A percentile compares a stretch with the other conserved stretches of the same genome.
Evolutionary conservation across 2,797 vertebrate genomes (phyloP).

Genomic region (Lithobates sylvaticus): DNA sequence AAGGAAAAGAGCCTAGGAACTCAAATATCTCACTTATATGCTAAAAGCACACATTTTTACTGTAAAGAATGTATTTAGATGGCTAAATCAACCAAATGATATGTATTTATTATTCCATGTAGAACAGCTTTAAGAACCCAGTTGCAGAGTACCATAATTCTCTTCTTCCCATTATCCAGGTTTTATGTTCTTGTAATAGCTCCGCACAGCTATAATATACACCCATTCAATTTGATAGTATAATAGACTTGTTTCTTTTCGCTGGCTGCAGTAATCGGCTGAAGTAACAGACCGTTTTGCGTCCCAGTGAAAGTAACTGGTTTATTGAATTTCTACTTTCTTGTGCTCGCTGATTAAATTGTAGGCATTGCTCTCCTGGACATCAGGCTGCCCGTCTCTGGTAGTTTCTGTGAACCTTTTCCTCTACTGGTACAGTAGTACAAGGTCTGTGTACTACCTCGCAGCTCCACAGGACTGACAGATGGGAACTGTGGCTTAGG

Average conservation of each 20-base stretch:
- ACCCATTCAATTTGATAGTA: slow-evolving; percentile 36
- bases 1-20: not conserved
- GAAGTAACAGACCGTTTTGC: slow-evolving; percentile 33
- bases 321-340: slow-evolving; percentile 57
- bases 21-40: not conserved
- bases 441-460: not conserved
- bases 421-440: not conserved
- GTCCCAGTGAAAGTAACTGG: slow-evolving; percentile 33
- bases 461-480: slow-evolving; percentile 29
- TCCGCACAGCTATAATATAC: slow-evolving; percentile 21
- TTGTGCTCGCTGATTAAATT: slow-evolving; percentile 51
- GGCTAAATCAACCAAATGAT: not conserved
- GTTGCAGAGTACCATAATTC: not conserved
- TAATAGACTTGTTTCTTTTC: slow-evolving; percentile 39
- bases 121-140: not conserved
- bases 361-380: slow-evolving; percentile 38
- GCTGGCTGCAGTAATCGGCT: slow-evolving; percentile 43
- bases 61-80: not conserved
- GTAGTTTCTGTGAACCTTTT: slow-evolving; percentile 36
- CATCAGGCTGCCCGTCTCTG: slow-evolving; percentile 32
- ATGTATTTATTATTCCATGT: not conserved
- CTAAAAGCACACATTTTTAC: not conserved
- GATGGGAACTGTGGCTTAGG: slow-evolving; percentile 52
- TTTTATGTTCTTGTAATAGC: slow-evolving; percentile 44
- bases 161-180: not conserved